Evolutionary conservation across 1,140 invertebrate species (phyloP).

Genomic region (Panagrolaimus sp.): DNA sequence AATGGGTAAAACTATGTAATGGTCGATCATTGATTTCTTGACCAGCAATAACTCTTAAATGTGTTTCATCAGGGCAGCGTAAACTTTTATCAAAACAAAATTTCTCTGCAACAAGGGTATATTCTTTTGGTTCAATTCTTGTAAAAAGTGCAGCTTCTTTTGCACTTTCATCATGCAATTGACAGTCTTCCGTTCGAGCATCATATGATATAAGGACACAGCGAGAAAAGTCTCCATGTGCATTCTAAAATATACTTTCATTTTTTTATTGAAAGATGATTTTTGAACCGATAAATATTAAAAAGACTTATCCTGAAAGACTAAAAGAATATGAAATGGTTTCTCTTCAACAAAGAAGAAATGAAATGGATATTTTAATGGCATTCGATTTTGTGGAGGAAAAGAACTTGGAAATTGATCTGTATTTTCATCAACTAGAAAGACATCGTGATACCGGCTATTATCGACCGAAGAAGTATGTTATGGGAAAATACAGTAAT

Average conservation of each 20-base stretch:
- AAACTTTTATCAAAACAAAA: conserved; percentile 21
- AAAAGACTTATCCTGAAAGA: too few species aligned
- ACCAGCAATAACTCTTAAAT: conserved; percentile 4
- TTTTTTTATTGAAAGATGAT: too few species aligned
- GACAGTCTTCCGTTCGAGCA: conserved; percentile 15
- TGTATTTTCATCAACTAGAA: too few species aligned
- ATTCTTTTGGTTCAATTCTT: conserved; percentile 12
- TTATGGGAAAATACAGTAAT: too few species aligned
- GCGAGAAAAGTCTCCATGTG: conserved; percentile 12
- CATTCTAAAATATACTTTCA: conserved; percentile 18
- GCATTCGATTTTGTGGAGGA: too few species aligned
- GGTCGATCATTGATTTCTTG: background rate
- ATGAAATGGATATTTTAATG: too few species aligned
- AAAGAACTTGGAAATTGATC: too few species aligned
- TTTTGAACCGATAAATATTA: background rate
- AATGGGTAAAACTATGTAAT: background rate
- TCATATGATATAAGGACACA: conserved; percentile 19
- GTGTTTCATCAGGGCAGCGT: background rate
- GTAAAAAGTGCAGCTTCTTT: conserved; percentile 22
- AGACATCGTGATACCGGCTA: too few species aligned
- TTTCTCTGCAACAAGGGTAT: conserved; percentile 10
- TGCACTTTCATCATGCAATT: conserved; percentile 21
- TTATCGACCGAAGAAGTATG: too few species aligned
- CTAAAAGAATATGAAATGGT: too few species aligned
- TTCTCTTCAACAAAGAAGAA: too few species aligned